Conservation (phyloP, 2,888 invertebrate genomes). For the Lasioglossum villosulum region DNA sequence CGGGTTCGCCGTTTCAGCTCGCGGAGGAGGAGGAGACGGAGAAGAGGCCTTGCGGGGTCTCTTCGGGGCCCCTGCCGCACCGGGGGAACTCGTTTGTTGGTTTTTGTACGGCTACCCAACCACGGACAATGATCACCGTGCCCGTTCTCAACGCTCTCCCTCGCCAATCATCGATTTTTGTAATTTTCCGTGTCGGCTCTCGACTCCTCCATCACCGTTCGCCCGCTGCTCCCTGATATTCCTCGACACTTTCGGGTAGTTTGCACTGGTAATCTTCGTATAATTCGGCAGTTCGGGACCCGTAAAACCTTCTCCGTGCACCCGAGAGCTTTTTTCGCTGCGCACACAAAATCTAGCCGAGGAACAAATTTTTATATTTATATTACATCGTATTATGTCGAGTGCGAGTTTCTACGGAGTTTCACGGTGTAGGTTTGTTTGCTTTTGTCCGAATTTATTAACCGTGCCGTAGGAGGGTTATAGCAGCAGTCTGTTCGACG, state of each 20-base stretch:
- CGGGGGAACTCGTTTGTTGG: slow-evolving; percentile 77
- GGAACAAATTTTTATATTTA: neutral
- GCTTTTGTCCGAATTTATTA: neutral
- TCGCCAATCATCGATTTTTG: slow-evolving; percentile 76
- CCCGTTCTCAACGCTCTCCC: slow-evolving; percentile 38
- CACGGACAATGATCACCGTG: slow-evolving; percentile 61
- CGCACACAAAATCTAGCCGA: neutral
- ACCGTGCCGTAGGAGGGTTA: neutral
- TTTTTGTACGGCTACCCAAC: slow-evolving; percentile 73
- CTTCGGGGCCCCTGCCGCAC: slow-evolving; percentile 57
- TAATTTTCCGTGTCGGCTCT: slow-evolving; percentile 71
- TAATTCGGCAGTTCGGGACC: slow-evolving; percentile 15
- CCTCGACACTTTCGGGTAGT: slow-evolving; percentile 1
- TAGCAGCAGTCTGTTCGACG: neutral
- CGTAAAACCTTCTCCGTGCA: neutral
- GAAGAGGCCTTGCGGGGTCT: slow-evolving; percentile 31
- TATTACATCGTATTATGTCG: neutral
- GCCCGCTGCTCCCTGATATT: neutral
- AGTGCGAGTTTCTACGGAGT: neutral
- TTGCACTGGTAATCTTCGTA: slow-evolving; percentile 14
- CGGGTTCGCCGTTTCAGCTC: slow-evolving; percentile 27
- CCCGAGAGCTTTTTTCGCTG: neutral
- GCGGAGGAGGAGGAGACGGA: slow-evolving; percentile 31
- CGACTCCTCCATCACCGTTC: slow-evolving; percentile 17
- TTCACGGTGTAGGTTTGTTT: neutral